A percentile compares a stretch with the other conserved stretches of the same genome.
Conservation (phyloP, 1,140 invertebrate genomes). For the Drosophila miranda region DNA sequence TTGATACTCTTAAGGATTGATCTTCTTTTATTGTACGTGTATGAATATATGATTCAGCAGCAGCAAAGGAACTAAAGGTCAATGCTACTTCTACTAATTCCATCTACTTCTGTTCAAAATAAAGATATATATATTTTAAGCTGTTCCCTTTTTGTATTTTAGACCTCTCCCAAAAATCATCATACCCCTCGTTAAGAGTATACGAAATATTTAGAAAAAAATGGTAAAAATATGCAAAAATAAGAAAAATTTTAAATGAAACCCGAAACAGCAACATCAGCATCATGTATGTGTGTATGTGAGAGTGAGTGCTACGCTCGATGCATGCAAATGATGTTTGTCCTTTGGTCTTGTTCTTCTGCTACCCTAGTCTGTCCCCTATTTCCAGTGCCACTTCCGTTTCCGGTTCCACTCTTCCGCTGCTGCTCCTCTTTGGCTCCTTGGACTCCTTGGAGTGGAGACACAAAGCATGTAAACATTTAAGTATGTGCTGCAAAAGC, state of each 20-base stretch:
- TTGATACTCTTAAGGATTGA: too few species aligned
- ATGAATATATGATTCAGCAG: too few species aligned
- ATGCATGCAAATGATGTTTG: constrained; percentile 70
- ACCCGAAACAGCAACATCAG: constrained; percentile 55
- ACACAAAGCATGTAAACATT: constrained; percentile 73
- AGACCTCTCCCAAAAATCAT: not conserved
- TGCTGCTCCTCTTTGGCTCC: constrained; percentile 14
- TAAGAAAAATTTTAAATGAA: constrained; percentile 77
- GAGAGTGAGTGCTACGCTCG: constrained; percentile 43
- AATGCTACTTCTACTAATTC: too few species aligned
- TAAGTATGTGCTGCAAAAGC: constrained; percentile 64
- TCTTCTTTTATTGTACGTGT: too few species aligned
- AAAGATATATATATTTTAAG: too few species aligned
- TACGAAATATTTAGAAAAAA: constrained; percentile 13
- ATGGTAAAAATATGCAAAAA: constrained; percentile 73
- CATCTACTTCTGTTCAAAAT: too few species aligned
- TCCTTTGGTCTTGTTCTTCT: constrained; percentile 5
- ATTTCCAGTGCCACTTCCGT: not conserved
- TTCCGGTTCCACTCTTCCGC: not conserved
- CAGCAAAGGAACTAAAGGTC: too few species aligned
- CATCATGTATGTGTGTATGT: constrained; percentile 20
- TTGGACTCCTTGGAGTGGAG: constrained; percentile 33
- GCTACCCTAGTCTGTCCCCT: not conserved
- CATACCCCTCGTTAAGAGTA: not conserved
- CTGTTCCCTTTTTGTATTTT: too few species aligned